These are phyloP conservation scores for Heterodera schachtii DNA, from an alignment of 1,140 invertebrate genomes.

Conservation along the genomic window DNA sequence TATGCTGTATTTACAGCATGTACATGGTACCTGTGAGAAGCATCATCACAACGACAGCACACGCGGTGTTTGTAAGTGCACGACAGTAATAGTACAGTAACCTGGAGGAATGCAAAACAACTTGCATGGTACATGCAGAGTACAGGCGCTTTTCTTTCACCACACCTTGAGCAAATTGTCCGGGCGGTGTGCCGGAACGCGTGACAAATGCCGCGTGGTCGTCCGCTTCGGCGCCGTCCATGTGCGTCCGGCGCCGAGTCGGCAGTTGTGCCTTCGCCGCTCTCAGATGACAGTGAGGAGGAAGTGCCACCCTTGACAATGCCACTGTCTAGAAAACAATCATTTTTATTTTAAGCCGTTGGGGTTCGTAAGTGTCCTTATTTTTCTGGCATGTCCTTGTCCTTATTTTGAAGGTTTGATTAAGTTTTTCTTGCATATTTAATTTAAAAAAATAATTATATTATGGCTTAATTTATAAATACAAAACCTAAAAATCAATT, in stretches of 20 bases:
- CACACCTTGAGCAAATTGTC: neutral
- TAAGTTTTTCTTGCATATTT: too few relatives aligned
- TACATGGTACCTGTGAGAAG: conserved; percentile 33
- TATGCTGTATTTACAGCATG: too few relatives aligned
- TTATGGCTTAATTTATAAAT: too few relatives aligned
- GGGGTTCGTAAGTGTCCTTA: neutral
- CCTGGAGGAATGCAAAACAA: neutral
- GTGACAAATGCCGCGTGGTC: conserved; percentile 7
- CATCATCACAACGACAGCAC: conserved; percentile 37
- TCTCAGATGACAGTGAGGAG: neutral
- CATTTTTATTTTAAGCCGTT: neutral
- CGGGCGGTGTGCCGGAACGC: neutral
- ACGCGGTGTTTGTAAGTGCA: conserved; percentile 47
- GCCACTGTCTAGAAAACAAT: neutral
- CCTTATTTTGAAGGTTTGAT: too few relatives aligned
- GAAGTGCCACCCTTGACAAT: conserved; percentile 5
- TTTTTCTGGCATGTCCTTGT: too few relatives aligned
- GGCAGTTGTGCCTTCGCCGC: neutral
- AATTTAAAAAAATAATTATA: too few relatives aligned
- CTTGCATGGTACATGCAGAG: neutral
- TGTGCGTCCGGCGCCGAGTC: neutral
- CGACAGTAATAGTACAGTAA: conserved; percentile 49
- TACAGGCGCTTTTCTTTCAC: neutral
- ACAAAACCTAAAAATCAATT: too few relatives aligned
- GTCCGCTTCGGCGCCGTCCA: neutral